Evolutionary conservation across 1,140 invertebrate genomes (phyloP), one percentile per base, ranked within the genome.

Genomic region (Sinonovacula constricta): DNA sequence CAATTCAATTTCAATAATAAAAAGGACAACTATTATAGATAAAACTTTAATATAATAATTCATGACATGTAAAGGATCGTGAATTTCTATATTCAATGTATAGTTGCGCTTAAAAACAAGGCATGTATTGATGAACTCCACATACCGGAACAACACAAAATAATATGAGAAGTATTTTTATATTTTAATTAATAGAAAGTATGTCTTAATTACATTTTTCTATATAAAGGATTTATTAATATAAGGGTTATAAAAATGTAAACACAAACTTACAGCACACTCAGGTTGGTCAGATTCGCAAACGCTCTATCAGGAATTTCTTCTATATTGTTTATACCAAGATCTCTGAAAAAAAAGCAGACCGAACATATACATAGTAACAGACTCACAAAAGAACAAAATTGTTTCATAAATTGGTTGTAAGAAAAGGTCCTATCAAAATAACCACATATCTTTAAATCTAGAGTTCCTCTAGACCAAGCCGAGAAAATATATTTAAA

Each of bases 321-420:
- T 2, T 60, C 80, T n/a, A 88, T 84, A 53, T 79, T 70, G 53
- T 88, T 88, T 1, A 76, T 65, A 14, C 80, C 81, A 12, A 88
- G 71, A n/a, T 83, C 76, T 45, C 87, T 88, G 80, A 54, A 86
- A 85, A 5, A 75, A 24, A 65, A 24, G 39, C n/a, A n/a, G n/a
- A n/a, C n/a, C n/a, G n/a, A n/a, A n/a, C n/a, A n/a, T n/a, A n/a
- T n/a, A n/a, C n/a, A n/a, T n/a, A n/a, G n/a, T n/a, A n/a, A n/a
- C n/a, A n/a, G n/a, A n/a, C n/a, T n/a, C n/a, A n/a, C 28, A 49
- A 24, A 31, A 3, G 15, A n/a, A 49, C 14, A 49, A 26, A 24
- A 26, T 26, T 30, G 5, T 51, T 4, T 31, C 30, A 24, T 33
- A 26, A 60, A 66, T 2, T 18, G 0, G 31, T 5, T 22, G 69